Evolutionary conservation across 2,113 vertebrate genomes (phyloP).

Genomic region (Tachysurus fulvidraco): DNA sequence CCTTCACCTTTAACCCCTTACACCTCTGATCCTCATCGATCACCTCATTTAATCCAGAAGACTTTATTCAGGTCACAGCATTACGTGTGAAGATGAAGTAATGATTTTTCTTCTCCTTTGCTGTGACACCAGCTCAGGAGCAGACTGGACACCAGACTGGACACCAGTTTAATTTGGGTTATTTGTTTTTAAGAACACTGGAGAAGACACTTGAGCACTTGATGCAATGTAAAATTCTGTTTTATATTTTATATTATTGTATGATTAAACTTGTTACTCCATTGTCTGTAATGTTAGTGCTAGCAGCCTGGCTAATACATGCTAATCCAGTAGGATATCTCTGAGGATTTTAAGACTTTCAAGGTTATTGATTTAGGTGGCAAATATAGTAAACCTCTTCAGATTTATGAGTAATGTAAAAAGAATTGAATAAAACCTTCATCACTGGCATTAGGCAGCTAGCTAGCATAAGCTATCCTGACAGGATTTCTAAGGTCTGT

Average conservation of each 20-base stretch:
- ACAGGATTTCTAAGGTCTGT: background rate
- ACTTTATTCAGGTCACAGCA: background rate
- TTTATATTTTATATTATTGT: background rate
- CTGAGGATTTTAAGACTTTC: background rate
- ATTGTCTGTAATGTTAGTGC: background rate
- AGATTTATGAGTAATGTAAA: background rate
- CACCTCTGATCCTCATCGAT: background rate
- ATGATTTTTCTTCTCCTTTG: slow-evolving; percentile 12
- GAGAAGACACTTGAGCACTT: background rate
- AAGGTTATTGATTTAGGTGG: background rate
- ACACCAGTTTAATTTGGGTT: background rate
- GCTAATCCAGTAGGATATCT: background rate
- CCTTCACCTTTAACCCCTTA: background rate
- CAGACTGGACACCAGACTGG: background rate
- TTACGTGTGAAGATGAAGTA: background rate
- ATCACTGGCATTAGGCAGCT: background rate
- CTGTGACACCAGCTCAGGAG: background rate
- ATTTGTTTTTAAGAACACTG: background rate
- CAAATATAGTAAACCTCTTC: background rate
- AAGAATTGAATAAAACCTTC: background rate
- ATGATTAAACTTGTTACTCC: background rate
- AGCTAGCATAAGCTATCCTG: background rate
- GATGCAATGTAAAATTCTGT: background rate
- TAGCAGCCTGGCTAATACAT: background rate
- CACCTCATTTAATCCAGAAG: background rate